These are phyloP conservation scores for Tineola bisselliella DNA, from an alignment of 2,888 invertebrate species.

Conservation along the genomic window DNA sequence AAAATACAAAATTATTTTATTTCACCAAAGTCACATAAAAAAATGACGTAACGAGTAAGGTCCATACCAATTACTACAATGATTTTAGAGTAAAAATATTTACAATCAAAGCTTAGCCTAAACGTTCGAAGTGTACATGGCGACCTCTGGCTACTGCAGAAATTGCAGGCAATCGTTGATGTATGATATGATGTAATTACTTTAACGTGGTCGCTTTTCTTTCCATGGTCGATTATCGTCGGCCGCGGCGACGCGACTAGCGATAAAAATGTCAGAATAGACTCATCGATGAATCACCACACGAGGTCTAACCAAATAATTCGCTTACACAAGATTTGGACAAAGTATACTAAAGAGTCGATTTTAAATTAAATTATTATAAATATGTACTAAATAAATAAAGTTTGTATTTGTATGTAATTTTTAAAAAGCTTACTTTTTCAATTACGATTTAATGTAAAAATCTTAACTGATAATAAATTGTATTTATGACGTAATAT, in stretches of 20 bases:
- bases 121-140: too few species aligned
- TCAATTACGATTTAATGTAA: background rate
- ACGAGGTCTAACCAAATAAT: constrained; percentile 46
- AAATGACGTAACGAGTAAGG: too few species aligned
- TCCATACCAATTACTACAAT: too few species aligned
- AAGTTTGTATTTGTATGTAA: background rate
- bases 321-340: constrained; percentile 56
- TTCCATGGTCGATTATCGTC: background rate
- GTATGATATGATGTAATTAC: background rate
- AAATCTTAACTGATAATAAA: background rate
- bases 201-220: background rate
- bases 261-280: constrained; percentile 62
- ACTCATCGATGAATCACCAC: constrained; percentile 65
- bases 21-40: too few species aligned
- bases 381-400: background rate
- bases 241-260: background rate
- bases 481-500: background rate
- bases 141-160: too few species aligned
- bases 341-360: constrained; percentile 39
- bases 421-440: background rate
- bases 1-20: too few species aligned
- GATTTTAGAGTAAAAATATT: too few species aligned
- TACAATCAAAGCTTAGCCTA: too few species aligned
- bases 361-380: constrained; percentile 3
- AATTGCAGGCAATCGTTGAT: too few species aligned